phyloP scores from a whole-genome alignment of 2,113 vertebrate species.

The Picathartes gymnocephalus region DNA sequence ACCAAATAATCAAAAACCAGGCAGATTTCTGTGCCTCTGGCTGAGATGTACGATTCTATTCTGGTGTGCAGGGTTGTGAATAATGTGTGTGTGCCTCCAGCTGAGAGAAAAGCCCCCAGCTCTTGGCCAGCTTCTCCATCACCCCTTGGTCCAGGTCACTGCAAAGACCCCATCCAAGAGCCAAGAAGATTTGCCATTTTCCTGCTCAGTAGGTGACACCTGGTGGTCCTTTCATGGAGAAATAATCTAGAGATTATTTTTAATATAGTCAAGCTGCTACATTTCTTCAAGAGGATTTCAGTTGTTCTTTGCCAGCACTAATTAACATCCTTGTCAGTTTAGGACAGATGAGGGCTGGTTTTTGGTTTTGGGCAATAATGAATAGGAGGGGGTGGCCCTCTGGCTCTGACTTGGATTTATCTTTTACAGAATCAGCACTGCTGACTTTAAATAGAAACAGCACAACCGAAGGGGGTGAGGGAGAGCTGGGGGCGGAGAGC shows the following conservation, averaged over 20 bases:
- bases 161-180: neutral
- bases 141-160: neutral
- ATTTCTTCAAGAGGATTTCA: neutral
- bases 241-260: neutral
- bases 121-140: neutral
- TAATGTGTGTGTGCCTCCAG: neutral
- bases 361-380: neutral
- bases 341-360: neutral
- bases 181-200: neutral
- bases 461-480: rapidly evolving
- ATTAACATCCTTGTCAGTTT: neutral
- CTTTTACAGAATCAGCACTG: neutral
- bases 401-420: neutral
- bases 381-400: neutral
- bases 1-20: rapidly evolving
- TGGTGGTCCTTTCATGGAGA: neutral
- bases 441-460: neutral
- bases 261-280: neutral
- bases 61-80: neutral
- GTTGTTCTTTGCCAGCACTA: neutral
- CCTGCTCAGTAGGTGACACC: neutral
- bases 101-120: neutral
- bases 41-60: neutral
- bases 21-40: neutral
- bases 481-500: neutral